phyloP scores from a whole-genome alignment of 1,140 invertebrate species.

The Drosophila malerkotliana region DNA sequence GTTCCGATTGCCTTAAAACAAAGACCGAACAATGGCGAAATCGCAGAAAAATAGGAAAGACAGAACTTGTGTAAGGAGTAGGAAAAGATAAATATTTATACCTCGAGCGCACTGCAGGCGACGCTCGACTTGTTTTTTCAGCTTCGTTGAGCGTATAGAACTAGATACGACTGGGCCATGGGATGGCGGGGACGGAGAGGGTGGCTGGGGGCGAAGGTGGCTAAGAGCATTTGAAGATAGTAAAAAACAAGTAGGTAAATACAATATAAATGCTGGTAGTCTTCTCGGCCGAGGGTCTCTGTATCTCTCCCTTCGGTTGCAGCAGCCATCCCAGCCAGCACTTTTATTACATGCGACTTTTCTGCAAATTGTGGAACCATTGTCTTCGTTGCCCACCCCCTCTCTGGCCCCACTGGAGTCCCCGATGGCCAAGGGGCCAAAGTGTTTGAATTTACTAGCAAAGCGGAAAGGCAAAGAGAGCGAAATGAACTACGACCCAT shows the following conservation, averaged over 20 bases:
- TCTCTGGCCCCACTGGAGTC: conserved; percentile 1
- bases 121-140: conserved; percentile 82
- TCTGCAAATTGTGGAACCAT: conserved; percentile 80
- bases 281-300: conserved; percentile 15
- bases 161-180: conserved; percentile 28
- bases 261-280: conserved; percentile 82
- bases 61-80: conserved; percentile 48
- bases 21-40: conserved; percentile 39
- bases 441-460: conserved; percentile 80
- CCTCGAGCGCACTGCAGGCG: conserved; percentile 76
- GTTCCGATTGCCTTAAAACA: conserved; percentile 79
- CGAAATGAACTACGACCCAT: conserved; percentile 78
- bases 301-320: conserved; percentile 59
- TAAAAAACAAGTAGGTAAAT: conserved; percentile 83
- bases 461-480: conserved; percentile 79
- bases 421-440: conserved; percentile 58
- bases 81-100: conserved; percentile 81
- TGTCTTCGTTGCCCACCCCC: conserved; percentile 52
- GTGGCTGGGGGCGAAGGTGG: conserved; percentile 23
- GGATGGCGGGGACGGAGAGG: conserved; percentile 5
- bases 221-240: conserved; percentile 79
- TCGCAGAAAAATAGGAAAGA: conserved; percentile 25
- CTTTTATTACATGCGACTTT: conserved; percentile 81
- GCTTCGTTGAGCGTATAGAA: conserved; percentile 79
- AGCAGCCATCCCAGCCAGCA: conserved; percentile 59